Evolutionary conservation across 1,140 invertebrate genomes (phyloP).

Genomic region (Trachymyrmex cornetzi): DNA sequence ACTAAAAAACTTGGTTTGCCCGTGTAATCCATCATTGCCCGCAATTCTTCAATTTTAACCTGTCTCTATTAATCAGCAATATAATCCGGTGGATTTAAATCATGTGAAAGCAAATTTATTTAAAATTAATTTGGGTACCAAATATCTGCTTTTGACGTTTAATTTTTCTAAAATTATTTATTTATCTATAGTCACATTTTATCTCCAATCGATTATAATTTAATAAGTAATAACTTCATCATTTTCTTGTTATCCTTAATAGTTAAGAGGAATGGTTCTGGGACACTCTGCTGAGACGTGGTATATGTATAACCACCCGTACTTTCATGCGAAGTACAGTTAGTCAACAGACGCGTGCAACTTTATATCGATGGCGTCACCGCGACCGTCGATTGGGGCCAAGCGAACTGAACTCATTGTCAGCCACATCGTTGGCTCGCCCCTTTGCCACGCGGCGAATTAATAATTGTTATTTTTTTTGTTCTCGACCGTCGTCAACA

Average conservation of each 20-base stretch:
- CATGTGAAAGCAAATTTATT: not conserved
- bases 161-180: not conserved
- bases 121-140: not conserved
- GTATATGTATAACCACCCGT: constrained; percentile 29
- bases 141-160: not conserved
- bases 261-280: constrained; percentile 45
- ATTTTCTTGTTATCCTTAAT: constrained; percentile 13
- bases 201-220: constrained; percentile 25
- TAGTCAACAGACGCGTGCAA: constrained; percentile 69
- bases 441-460: constrained; percentile 57
- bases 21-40: not conserved
- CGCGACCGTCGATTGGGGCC: constrained; percentile 60
- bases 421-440: constrained; percentile 52
- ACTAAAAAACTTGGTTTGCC: not conserved
- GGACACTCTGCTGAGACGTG: constrained; percentile 29
- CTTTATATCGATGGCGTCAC: constrained; percentile 75
- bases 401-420: constrained; percentile 67
- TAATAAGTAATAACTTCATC: constrained; percentile 15
- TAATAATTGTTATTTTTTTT: constrained; percentile 65
- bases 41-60: not conserved
- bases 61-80: not conserved
- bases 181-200: not conserved
- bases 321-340: constrained; percentile 71
- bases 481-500: constrained; percentile 46
- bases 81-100: not conserved